A percentile compares a stretch with the other conserved stretches of the same genome.
phyloP scores from a whole-genome alignment of 2,797 vertebrate species.

The Lagocephalus sceleratus region DNA sequence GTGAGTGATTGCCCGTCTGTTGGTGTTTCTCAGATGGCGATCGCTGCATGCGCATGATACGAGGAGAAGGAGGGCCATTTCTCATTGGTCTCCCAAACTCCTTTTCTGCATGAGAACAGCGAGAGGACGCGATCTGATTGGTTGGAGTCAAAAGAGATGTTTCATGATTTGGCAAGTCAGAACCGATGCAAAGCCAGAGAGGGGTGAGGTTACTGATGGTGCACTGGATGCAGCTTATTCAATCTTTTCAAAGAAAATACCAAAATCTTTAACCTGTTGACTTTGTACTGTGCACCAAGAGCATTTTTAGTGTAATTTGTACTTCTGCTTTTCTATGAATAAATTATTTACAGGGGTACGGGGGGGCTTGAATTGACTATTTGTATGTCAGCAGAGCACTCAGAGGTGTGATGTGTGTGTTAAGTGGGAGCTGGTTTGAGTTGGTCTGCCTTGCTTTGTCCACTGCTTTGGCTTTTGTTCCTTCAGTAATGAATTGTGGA shows the following conservation, averaged over 20 bases:
- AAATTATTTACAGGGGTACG: constrained; percentile 35
- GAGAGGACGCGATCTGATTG: constrained; percentile 61
- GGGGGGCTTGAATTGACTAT: constrained; percentile 54
- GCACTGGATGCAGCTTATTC: constrained; percentile 32
- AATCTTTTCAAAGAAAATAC: constrained; percentile 34
- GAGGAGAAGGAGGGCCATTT: constrained; percentile 45
- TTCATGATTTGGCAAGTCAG: constrained; percentile 63
- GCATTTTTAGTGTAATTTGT: constrained; percentile 24
- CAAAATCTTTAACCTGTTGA: constrained; percentile 50
- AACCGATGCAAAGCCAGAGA: constrained; percentile 60
- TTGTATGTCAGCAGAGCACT: constrained; percentile 65
- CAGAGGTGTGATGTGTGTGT: constrained; percentile 74
- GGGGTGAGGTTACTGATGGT: constrained; percentile 62
- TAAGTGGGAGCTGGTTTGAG: constrained; percentile 71
- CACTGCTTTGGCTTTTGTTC: constrained; percentile 72
- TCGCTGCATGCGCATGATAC: constrained; percentile 60
- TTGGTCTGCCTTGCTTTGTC: constrained; percentile 74
- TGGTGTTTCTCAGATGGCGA: constrained; percentile 74
- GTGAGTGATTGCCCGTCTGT: constrained; percentile 72
- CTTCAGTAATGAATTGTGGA: constrained; percentile 75
- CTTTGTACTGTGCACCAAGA: constrained; percentile 27
- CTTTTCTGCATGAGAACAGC: constrained; percentile 70
- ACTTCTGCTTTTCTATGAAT: constrained; percentile 21
- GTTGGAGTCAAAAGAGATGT: constrained; percentile 54
- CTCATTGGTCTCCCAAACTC: constrained; percentile 63